Evolutionary conservation across 2,888 invertebrate species (phyloP), one percentile per base, ranked within the genome.

Genomic region (Yponomeuta cagnagella): DNA sequence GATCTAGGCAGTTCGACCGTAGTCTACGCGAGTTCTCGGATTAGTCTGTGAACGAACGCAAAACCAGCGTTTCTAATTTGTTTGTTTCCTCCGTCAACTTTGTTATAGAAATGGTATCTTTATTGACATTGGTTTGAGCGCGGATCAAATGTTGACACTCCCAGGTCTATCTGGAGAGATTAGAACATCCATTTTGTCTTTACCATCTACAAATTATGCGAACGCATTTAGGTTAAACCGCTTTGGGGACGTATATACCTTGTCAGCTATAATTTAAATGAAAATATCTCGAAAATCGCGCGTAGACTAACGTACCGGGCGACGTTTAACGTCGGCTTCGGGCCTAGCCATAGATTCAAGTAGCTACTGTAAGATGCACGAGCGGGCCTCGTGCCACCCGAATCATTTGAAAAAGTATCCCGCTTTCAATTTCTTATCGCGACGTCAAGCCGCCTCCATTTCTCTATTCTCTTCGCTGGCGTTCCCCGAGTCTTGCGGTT

Each of bases 381-480:
- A 12, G 69, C 69, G 48, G 15, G 63, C 70, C 33, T 58, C 78
- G 81, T 81, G 82, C 86, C 89, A 88, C 91, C 90, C 90, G 90
- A 90, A 88, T 90, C 89, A 89, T 87, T 87, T 85, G 83, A 87
- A 89, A 86, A 89, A 88, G 83, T 87, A 86, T 74, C 88, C 88
- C 71, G 81, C 80, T 78, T 82, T 82, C 85, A 87, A 81, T 70
- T 77, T 74, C 30, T 77, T 70, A 0, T 10, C 2, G n/a, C 5
- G 52, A 8, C 63, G 63, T 63, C 63, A 63, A 37, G 23, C 37
- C 70, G 43, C 23, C n/a, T 63, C 8, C 23, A 10, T 9, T 63
- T 63, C 70, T 8, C 8, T 37, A 23, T n/a, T 69, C 48, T 69
- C 68, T 10, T 12, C 23, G 30, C 15, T 48, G 6, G 23, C 48